Evolutionary conservation across 2,113 vertebrate species (phyloP).

Genomic region (Paramisgurnus dabryanus): DNA sequence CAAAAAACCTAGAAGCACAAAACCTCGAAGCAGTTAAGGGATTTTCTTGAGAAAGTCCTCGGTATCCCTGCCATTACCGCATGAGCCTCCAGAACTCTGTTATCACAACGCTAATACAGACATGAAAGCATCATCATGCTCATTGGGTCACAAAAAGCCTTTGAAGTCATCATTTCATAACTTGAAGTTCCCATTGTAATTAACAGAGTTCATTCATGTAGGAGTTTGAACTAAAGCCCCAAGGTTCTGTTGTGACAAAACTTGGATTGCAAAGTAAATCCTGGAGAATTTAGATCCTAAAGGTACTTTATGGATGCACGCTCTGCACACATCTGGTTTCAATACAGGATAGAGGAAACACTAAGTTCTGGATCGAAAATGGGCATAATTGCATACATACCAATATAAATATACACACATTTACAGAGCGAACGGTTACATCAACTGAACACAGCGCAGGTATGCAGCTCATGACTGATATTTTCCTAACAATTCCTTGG

Average conservation of each 20-base stretch:
- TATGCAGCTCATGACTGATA: constrained; percentile 13
- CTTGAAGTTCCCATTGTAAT: not conserved
- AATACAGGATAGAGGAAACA: constrained; percentile 41
- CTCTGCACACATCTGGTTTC: constrained; percentile 49
- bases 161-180: constrained; percentile 4
- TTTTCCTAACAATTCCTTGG: constrained; percentile 12
- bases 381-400: constrained; percentile 28
- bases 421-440: constrained; percentile 31
- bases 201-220: constrained; percentile 40
- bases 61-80: constrained; percentile 24
- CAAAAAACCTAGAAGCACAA: not conserved
- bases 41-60: not conserved
- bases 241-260: constrained; percentile 33
- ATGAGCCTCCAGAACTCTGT: not conserved
- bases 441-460: constrained; percentile 29
- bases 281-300: constrained; percentile 38
- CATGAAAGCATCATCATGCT: constrained; percentile 11
- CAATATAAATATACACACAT: constrained; percentile 39
- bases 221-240: not conserved
- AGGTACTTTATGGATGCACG: constrained; percentile 35
- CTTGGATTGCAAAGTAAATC: constrained; percentile 39
- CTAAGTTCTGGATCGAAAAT: constrained; percentile 31
- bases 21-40: not conserved
- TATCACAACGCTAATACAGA: constrained; percentile 29
- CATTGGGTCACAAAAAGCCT: too few relatives aligned